Evolutionary conservation across 2,888 invertebrate species (phyloP), one percentile per base, ranked within the genome.

Genomic region (Syritta pipiens): DNA sequence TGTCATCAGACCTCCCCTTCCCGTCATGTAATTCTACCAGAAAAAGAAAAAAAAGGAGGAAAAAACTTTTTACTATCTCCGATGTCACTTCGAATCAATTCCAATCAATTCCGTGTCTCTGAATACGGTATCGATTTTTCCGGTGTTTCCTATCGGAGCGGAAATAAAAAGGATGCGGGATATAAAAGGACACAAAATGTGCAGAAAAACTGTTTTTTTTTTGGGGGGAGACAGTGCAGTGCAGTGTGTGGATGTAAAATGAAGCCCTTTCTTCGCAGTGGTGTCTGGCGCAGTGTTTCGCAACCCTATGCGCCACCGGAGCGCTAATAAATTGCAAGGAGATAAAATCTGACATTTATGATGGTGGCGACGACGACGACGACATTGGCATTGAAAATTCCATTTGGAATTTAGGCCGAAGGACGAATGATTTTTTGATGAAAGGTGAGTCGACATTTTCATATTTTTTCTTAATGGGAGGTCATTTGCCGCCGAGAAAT

Each of bases 371-470:
- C n/a, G n/a, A n/a, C n/a, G n/a, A n/a, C n/a, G n/a, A 83, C 71
- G 83, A 82, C 83, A 83, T 83, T 83, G 83, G 82, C 83, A 83
- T 83, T 83, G 83, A 83, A 82, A n/a, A n/a, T n/a, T n/a, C n/a
- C n/a, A n/a, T 81, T 81, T 72, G 53, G 49, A 37, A 81, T 76
- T 81, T 65, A 74, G 76, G 69, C 65, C 79, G 57, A 7, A 22
- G 26, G 57, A 19, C 37, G 26, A 17, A 19, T 9, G 24, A 12
- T 2, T 46, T 67, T 26, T 35, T 14, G n/a, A 19, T 26, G 19
- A 48, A 22, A 17, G 30, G 14, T 24, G 5, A 3, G 26, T 26
- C 17, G 19, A 32, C 46, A 20, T 20, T 12, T n/a, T n/a, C n/a
- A n/a, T n/a, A n/a, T n/a, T n/a, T n/a, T n/a, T n/a, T n/a, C n/a